Conservation (phyloP, 2,797 vertebrate genomes). For the Crenuchus spilurus region DNA sequence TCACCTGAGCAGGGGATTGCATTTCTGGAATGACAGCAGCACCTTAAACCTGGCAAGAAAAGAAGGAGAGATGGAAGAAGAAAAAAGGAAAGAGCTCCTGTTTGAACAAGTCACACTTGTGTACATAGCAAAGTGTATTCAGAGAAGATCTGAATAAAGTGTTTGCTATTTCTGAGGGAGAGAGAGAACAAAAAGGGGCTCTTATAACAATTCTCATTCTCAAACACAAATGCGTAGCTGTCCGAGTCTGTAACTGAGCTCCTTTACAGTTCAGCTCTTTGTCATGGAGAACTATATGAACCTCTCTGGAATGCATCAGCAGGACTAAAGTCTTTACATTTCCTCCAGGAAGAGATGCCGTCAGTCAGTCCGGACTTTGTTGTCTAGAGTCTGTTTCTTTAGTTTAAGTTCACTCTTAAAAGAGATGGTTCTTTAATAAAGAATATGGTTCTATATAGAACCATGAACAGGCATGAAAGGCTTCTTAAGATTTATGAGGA, state of each 20-base stretch:
- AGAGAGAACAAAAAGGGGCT: neutral
- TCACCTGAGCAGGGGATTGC: neutral
- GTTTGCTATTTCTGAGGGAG: too few species aligned
- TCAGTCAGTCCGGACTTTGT: too few species aligned
- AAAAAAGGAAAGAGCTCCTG: neutral
- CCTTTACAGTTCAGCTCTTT: neutral
- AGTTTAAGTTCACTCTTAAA: too few species aligned
- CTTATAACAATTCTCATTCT: too few species aligned
- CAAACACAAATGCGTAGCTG: neutral
- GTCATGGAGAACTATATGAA: neutral
- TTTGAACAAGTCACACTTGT: neutral
- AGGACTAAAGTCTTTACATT: neutral
- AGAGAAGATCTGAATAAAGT: too few species aligned
- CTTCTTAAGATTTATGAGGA: too few species aligned
- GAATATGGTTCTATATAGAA: too few species aligned
- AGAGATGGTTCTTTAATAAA: too few species aligned
- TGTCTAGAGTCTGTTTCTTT: too few species aligned
- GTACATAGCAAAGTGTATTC: neutral
- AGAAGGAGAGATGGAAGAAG: neutral
- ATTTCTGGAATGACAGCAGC: neutral
- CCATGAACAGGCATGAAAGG: too few species aligned
- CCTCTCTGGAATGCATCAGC: neutral
- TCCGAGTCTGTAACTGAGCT: neutral
- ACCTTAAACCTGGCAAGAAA: neutral
- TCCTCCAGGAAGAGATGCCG: neutral